Base-by-base conservation (phyloP, 92 coral and sea anemone species). In the Desmophyllum pertusum region DNA sequence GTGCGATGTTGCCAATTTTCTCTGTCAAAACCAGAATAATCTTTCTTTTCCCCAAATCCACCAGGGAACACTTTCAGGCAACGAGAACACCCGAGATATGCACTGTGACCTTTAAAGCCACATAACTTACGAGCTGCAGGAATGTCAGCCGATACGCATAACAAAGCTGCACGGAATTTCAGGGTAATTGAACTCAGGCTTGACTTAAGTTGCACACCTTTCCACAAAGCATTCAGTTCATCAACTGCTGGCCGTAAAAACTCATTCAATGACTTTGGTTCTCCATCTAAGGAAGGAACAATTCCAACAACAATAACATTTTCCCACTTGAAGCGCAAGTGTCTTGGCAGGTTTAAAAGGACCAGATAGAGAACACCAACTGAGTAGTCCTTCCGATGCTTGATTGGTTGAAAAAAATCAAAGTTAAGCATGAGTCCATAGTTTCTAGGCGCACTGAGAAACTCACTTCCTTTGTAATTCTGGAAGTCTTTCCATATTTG, bases 301-400 rank as follows among this genome's bases (percentile, higher is more conserved):
- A 86, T 86, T 33, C 93, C 93, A n/a, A 90, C 53, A 1, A 89
- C 89, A 79, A 89, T 81, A 8, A 89, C 78, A 55, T 89, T 89
- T 66, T 89, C 92, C 87, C 92, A 89, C 38, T 89, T 89, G 72
- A 89, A 89, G 0, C 92, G 36, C 29, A 61, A 78, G 9, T 66
- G 42, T 18, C 93, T 66, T 33, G 93, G 93, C 39, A 90, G 68
- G 66, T 86, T 90, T 62, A 90, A 67, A 2, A 88, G 9, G 11
- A 77, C 91, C 33, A 93, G 61, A 63, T 89, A 93, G 30, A 92
- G 81, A 17, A 92, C 95, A 0, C 95, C 95, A 17, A 92, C 93
- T 0, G 92, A 91, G 46, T 91, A 88, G 75, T 91, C 94, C 59
- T 91, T 89, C 21, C 92, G 70, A 17, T 76, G 87, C 37, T 89